Evolutionary conservation across 2,113 vertebrate species (phyloP), one percentile per base, ranked within the genome.

Genomic region (Zapus hudsonius): DNA sequence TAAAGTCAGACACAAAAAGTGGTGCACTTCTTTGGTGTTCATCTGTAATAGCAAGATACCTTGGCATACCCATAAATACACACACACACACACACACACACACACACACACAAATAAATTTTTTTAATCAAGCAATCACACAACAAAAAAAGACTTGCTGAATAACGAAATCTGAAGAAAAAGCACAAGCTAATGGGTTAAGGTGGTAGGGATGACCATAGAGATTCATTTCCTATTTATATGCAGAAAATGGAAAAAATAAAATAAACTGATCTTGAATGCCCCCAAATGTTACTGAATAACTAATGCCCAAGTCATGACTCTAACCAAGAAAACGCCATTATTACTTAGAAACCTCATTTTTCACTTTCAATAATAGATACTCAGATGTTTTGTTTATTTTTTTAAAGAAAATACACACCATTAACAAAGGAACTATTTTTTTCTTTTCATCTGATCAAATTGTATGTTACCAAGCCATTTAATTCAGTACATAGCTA

Each of bases 371-470:
- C 74, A 22, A n/a, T 85, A 23, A 82, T 81, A 66, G 59, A 75
- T 7, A 55, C 23, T 64, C n/a, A 59, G 69, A 44, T 61, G n/a
- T 23, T 52, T 81, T 2, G 2, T 7, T 1, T 52, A 6, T 12
- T 36, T 69, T 33, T 64, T 79, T 33, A 73, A 91, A 31, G 4
- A 83, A 36, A 90, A 40, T 81, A 72, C 4, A 40, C 20, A 44
- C 15, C 29, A 55, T 13, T 61, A 23, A 66, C 29, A 79, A 74
- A 73, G 31, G 33, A 69, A 13, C 44, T 84, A 29, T 17, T 86
- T 88, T 89, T 40, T 84, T 40, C 17, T 95, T 86, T 75, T 38
- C 31, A 86, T 79, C 23, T 44, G 13, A 79, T 80, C 44, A 29
- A 15, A 20, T 57, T 8, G 2, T 17, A 10, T 47, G 29, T 22